Evolutionary conservation across 2,797 vertebrate species (phyloP).

Genomic region (Morelia viridis): DNA sequence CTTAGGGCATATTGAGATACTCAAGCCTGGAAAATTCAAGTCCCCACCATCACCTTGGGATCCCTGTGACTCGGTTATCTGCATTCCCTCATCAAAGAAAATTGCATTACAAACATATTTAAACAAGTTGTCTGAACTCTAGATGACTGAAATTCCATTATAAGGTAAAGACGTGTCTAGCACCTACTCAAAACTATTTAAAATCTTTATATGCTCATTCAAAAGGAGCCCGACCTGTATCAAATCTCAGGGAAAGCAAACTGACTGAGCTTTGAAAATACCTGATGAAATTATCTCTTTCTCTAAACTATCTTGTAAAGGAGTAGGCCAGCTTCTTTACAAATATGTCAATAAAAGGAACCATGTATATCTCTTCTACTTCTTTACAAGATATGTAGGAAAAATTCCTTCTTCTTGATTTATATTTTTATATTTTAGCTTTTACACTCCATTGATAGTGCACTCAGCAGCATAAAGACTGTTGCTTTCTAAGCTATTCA

Average conservation of each 20-base stretch:
- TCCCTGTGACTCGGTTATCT: background rate
- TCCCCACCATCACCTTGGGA: background rate
- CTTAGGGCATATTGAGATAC: background rate
- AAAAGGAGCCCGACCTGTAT: conserved; percentile 6
- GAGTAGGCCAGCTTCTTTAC: background rate
- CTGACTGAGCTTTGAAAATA: background rate
- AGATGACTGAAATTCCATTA: conserved; percentile 17
- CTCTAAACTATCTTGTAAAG: background rate
- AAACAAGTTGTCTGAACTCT: background rate
- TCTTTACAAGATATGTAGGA: background rate
- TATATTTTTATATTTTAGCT: background rate
- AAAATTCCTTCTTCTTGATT: background rate
- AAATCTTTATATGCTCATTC: background rate
- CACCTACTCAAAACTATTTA: conserved; percentile 12
- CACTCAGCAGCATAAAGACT: background rate
- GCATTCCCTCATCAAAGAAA: background rate
- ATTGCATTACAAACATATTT: conserved; percentile 15
- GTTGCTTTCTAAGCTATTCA: background rate
- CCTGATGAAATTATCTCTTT: background rate
- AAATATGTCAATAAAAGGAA: background rate
- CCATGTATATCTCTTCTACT: background rate
- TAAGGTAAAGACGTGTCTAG: background rate
- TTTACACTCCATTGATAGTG: background rate
- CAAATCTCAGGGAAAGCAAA: background rate
- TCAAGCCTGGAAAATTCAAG: background rate